Conservation (phyloP, 2,113 vertebrate species). For the Ciconia stormi region DNA sequence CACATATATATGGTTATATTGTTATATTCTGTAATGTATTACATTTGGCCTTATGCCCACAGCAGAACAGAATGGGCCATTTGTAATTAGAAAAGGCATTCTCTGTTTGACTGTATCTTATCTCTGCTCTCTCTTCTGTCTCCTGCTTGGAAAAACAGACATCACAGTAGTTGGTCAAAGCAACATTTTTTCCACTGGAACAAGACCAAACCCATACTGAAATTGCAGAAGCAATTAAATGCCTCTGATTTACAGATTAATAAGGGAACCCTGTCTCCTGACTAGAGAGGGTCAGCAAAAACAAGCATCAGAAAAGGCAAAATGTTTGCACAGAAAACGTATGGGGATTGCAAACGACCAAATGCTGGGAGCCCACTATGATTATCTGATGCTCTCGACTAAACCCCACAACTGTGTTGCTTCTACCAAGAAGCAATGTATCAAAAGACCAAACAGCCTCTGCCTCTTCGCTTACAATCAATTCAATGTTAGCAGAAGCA, state of each 20-base stretch:
- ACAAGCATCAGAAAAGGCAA: slow-evolving; percentile 52
- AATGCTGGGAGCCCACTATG: not conserved
- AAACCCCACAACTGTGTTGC: not conserved
- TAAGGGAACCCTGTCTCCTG: slow-evolving; percentile 56
- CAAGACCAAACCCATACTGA: slow-evolving; percentile 46
- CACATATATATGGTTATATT: not conserved
- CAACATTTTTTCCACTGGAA: slow-evolving; percentile 59
- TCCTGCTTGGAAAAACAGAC: slow-evolving; percentile 67
- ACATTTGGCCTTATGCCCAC: slow-evolving; percentile 58
- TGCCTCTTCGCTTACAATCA: not conserved
- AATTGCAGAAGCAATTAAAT: slow-evolving; percentile 67
- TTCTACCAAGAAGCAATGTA: not conserved
- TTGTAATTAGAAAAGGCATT: slow-evolving; percentile 57
- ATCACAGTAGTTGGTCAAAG: slow-evolving; percentile 67
- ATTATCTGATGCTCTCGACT: not conserved
- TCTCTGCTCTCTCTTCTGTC: slow-evolving; percentile 55
- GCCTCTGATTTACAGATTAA: slow-evolving; percentile 69
- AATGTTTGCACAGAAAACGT: slow-evolving; percentile 66
- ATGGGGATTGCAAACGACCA: not conserved
- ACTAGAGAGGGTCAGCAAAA: slow-evolving; percentile 58
- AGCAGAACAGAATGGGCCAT: slow-evolving; percentile 13
- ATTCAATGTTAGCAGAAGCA: not conserved
- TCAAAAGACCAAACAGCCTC: not conserved
- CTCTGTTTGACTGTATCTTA: slow-evolving; percentile 39
- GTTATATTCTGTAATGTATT: not conserved